Conservation (phyloP, 2,113 vertebrate genomes). For the Cochlearius cochlearius region DNA sequence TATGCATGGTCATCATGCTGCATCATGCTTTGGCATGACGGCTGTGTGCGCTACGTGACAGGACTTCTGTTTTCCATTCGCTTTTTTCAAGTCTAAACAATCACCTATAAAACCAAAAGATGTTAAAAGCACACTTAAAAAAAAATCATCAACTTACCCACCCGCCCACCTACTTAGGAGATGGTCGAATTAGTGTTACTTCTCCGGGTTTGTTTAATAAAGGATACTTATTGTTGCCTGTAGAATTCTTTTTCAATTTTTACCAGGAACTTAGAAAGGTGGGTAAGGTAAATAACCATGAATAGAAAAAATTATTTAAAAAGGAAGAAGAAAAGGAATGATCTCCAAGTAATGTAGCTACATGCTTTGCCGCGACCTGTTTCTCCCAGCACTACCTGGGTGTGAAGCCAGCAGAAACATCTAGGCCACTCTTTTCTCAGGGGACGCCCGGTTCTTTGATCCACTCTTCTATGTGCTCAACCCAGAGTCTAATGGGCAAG, state of each 20-base stretch:
- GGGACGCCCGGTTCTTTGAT: accelerated
- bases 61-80: background rate
- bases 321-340: background rate
- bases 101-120: background rate
- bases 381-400: background rate
- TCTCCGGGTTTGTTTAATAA: background rate
- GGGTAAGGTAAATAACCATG: background rate
- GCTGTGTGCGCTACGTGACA: accelerated
- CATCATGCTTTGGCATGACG: background rate
- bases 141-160: background rate
- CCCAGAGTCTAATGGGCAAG: background rate
- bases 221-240: background rate
- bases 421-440: background rate
- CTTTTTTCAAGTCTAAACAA: background rate
- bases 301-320: background rate
- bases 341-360: background rate
- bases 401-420: background rate
- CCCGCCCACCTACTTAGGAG: background rate
- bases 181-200: background rate
- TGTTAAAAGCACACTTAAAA: background rate
- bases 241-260: background rate
- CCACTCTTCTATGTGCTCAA: background rate
- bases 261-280: background rate
- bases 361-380: background rate
- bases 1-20: background rate